Evolutionary conservation across 2,888 invertebrate genomes (phyloP).

Genomic region (Halocaridina rubra): DNA sequence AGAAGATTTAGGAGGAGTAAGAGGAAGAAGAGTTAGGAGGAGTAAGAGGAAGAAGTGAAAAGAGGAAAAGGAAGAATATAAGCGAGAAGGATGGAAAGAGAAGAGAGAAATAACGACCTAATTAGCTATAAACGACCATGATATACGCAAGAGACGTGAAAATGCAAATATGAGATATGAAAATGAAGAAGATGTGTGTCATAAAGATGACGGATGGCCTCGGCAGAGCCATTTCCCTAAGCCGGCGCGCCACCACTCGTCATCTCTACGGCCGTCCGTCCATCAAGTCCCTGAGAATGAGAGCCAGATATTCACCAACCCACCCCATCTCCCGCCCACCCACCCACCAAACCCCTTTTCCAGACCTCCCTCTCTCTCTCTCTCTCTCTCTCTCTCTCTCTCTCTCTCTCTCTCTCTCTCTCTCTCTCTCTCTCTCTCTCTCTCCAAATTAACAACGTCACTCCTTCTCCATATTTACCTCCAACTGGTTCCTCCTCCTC

Average conservation of each 20-base stretch:
- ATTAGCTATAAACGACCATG: constrained; percentile 76
- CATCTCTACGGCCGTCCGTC: constrained; percentile 80
- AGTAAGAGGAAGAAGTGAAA: not conserved
- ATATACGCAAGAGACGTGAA: constrained; percentile 71
- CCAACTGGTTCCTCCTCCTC: not conserved
- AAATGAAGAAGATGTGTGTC: constrained; percentile 80
- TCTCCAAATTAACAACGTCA: not conserved
- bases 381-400: not conserved
- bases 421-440: not conserved
- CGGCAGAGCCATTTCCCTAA: constrained; percentile 78
- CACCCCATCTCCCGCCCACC: not conserved
- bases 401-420: constrained; percentile 51
- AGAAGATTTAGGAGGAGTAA: not conserved
- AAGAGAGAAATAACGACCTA: constrained; percentile 71
- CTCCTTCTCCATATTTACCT: not conserved
- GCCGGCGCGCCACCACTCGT: constrained; percentile 74
- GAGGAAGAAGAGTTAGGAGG: not conserved
- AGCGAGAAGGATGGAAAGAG: constrained; percentile 31
- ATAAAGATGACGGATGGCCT: constrained; percentile 84
- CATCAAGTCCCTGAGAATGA: constrained; percentile 72
- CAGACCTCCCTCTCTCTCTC: constrained; percentile 35
- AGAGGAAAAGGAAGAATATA: not conserved
- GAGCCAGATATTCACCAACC: too few relatives aligned
- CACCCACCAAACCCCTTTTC: not conserved
- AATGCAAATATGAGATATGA: constrained; percentile 76